phyloP scores from a whole-genome alignment of 2,797 vertebrate species.

The Bovichtus diacanthus region DNA sequence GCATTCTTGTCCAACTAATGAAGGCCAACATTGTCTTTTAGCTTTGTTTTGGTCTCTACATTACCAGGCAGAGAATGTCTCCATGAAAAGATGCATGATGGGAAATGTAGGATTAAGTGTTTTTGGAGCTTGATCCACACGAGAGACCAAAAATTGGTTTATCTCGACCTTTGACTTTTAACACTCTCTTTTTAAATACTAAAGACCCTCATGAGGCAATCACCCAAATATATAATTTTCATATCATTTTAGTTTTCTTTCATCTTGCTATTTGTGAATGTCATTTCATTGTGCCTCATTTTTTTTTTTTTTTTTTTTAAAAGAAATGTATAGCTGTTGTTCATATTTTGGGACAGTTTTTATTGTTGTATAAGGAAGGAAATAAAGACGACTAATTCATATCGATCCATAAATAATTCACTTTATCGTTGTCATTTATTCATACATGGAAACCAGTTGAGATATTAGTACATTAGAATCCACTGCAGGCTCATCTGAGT shows the following conservation, averaged over 20 bases:
- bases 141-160: background rate
- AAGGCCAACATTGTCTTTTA: background rate
- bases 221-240: background rate
- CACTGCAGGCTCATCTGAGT: slow-evolving; percentile 12
- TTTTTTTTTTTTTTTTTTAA: no score
- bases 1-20: background rate
- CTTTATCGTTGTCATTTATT: background rate
- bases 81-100: background rate
- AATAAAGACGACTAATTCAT: slow-evolving; percentile 47
- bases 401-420: background rate
- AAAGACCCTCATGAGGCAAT: background rate
- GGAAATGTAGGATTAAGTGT: background rate
- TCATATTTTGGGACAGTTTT: slow-evolving; percentile 27
- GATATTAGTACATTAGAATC: background rate
- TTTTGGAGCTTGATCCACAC: background rate
- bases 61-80: background rate
- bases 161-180: background rate
- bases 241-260: slow-evolving; percentile 8
- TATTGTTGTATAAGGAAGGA: slow-evolving; percentile 23
- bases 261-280: background rate
- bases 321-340: background rate
- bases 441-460: background rate
- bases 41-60: background rate
- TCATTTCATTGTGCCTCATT: slow-evolving; percentile 28
- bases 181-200: background rate